Percentiles rank a stretch among this genome's conserved stretches.
phyloP scores from a whole-genome alignment of 2,888 invertebrate species.

The Cataglyphis altisquamis region DNA sequence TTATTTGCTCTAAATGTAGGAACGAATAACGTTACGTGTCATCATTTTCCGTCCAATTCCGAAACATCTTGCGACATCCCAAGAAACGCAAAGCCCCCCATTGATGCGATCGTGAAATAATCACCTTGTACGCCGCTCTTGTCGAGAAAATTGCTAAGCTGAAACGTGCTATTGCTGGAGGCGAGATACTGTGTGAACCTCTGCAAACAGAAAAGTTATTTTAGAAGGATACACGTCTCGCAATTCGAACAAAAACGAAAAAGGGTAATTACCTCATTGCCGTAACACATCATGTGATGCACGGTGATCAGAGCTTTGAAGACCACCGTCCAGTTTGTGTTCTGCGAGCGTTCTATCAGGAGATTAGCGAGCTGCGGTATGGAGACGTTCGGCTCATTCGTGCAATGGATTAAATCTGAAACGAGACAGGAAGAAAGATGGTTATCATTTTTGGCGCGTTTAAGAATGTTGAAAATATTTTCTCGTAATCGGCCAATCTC shows the following conservation, averaged over 20 bases:
- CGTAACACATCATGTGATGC: slow-evolving; percentile 99
- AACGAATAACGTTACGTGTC: neutral
- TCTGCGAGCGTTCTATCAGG: slow-evolving; percentile 98
- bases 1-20: neutral
- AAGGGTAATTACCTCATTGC: slow-evolving; percentile 94
- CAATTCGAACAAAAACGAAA: neutral
- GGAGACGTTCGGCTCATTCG: slow-evolving; percentile 99
- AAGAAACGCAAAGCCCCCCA: neutral
- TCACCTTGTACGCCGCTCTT: slow-evolving; percentile 99
- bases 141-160: slow-evolving; percentile 98
- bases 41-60: slow-evolving; percentile 11
- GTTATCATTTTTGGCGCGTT: neutral
- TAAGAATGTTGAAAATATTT: neutral
- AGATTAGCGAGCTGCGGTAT: slow-evolving; percentile 99
- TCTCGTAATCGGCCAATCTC: neutral
- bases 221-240: neutral
- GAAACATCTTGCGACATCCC: neutral
- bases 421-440: slow-evolving; percentile 2
- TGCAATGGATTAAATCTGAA: slow-evolving; percentile 99
- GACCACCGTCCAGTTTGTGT: slow-evolving; percentile 99
- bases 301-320: slow-evolving; percentile 99
- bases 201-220: slow-evolving; percentile 87
- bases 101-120: slow-evolving; percentile 76
- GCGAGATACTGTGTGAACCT: slow-evolving; percentile 99
- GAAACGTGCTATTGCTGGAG: slow-evolving; percentile 99